Evolutionary conservation across 2,797 vertebrate species (phyloP).

Genomic region (Mormyrus proboscirostris): DNA sequence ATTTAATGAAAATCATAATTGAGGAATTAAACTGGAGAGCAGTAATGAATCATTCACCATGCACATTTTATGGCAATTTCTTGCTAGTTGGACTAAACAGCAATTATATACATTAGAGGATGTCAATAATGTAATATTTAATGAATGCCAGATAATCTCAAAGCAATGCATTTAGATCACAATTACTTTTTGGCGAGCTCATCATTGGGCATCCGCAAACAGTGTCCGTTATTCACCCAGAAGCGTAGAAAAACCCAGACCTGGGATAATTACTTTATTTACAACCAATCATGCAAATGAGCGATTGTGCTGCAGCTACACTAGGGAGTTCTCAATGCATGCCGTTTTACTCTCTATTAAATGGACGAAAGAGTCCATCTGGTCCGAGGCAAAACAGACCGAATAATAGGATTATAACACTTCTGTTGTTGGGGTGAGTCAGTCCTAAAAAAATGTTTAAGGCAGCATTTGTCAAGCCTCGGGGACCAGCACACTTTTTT

Average conservation of each 20-base stretch:
- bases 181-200: conserved; percentile 69
- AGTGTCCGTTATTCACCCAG: conserved; percentile 70
- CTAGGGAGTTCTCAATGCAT: conserved; percentile 39
- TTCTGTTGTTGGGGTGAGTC: background rate
- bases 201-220: conserved; percentile 60
- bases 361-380: conserved; percentile 34
- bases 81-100: conserved; percentile 69
- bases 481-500: background rate
- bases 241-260: conserved; percentile 62
- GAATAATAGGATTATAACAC: background rate
- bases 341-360: conserved; percentile 33
- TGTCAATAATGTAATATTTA: conserved; percentile 87
- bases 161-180: conserved; percentile 85
- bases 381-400: conserved; percentile 22
- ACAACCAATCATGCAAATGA: conserved; percentile 65
- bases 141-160: conserved; percentile 82
- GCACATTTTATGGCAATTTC: conserved; percentile 67
- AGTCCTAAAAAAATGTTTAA: background rate
- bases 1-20: conserved; percentile 59
- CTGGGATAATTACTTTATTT: conserved; percentile 78
- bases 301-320: conserved; percentile 53
- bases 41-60: conserved; percentile 64
- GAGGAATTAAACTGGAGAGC: conserved; percentile 57
- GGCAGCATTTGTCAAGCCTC: background rate
- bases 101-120: conserved; percentile 80